Base-by-base conservation (phyloP, 2,797 vertebrate genomes). In the Sebastes hubbsi region DNA sequence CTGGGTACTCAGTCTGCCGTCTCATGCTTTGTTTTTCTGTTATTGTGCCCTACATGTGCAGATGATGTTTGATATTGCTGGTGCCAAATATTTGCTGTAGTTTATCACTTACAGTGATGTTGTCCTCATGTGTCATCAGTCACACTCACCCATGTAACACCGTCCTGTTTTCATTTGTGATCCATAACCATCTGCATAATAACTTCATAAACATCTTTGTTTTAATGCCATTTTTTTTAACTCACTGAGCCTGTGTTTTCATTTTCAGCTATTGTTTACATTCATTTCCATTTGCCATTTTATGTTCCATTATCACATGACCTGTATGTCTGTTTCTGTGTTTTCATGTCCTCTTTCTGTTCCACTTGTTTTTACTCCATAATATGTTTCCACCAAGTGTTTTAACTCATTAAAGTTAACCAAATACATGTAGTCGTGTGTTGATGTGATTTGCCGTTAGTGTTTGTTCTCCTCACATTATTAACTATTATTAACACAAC, bases 391-490 rank as follows among this genome's bases (percentile, higher is more conserved):
- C 63, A 74, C 29, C 18, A 65, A 60, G n/a, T 91, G 24, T 85
- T 89, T 82, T 83, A 72, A 85, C 72, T 82, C 79, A 95, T 94
- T 95, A 95, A 95, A 95, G 69, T 71, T 82, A 86, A 89, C 73
- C 56, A 85, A 69, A 65, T 83, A 67, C 78, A 46, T 89, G 73
- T 88, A 73, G 25, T 25, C 75, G 81, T 83, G 89, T 91, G 81
- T 71, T 81, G 68, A 81, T 83, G 79, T 94, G 84, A 82, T 84
- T 91, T 89, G 60, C 78, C 8, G 2, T 83, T 38, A 24, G 29
- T 79, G 63, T 85, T 75, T 82, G 29, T 71, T 81, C 13, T 69
- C 14, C 58, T 80, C 11, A 54, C 27, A 60, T 80, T 76, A 24
- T 65, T 76, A 75, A 70, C 34, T 6, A 36, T 64, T 67, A 78